Percentiles rank a stretch among this genome's conserved stretches.
These are phyloP conservation scores for Chelonus insularis DNA, from an alignment of 1,140 invertebrate genomes.

Conservation along the genomic window DNA sequence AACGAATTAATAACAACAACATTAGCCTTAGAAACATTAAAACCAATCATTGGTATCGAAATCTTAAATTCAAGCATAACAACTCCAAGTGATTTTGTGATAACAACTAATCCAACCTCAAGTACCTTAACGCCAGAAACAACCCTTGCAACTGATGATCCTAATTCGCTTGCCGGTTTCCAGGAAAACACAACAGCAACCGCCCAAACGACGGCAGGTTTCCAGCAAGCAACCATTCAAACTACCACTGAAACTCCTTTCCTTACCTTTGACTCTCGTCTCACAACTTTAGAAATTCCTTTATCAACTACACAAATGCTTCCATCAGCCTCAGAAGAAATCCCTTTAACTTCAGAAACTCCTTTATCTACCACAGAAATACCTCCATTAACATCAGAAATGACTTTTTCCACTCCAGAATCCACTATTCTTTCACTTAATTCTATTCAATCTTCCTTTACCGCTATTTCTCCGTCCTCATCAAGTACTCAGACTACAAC, in stretches of 20 bases:
- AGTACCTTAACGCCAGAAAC: slow-evolving; percentile 28
- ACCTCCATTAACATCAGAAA: slow-evolving; percentile 14
- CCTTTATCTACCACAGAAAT: slow-evolving; percentile 13
- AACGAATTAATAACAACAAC: slow-evolving; percentile 17
- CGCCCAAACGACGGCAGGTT: slow-evolving; percentile 57
- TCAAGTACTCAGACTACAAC: slow-evolving; percentile 29
- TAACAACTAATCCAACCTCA: slow-evolving; percentile 30
- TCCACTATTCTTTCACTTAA: slow-evolving; percentile 5
- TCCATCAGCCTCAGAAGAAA: slow-evolving; percentile 16
- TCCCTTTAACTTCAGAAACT: not conserved
- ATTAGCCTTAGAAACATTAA: slow-evolving; percentile 18
- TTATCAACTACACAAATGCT: slow-evolving; percentile 17
- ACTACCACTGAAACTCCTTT: slow-evolving; percentile 22
- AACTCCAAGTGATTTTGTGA: slow-evolving; percentile 2
- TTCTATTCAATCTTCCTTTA: slow-evolving; percentile 53
- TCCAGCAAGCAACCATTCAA: slow-evolving; percentile 35
- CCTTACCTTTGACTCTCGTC: not conserved
- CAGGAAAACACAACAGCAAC: slow-evolving; percentile 54
- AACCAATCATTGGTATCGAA: slow-evolving; percentile 8
- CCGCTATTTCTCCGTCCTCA: slow-evolving; percentile 45
- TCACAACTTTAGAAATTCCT: not conserved
- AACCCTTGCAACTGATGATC: slow-evolving; percentile 36
- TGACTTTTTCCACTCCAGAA: not conserved
- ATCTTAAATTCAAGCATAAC: slow-evolving; percentile 25
- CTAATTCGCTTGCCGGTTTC: slow-evolving; percentile 56